Evolutionary conservation across 2,113 vertebrate species (phyloP).

Genomic region (Strix aluco): DNA sequence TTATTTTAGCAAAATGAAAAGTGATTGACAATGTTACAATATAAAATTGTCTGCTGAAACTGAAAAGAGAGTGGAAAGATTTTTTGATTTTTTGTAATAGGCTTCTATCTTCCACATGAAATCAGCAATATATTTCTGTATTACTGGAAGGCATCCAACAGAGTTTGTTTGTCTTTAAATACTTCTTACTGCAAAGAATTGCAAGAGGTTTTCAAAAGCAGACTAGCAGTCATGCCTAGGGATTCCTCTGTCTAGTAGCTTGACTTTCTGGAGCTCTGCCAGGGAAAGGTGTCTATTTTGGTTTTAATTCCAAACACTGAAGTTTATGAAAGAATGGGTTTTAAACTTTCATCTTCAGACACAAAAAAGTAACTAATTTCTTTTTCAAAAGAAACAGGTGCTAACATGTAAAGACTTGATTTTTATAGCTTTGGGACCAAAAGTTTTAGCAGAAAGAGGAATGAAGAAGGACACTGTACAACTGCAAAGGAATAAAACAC

Average conservation of each 20-base stretch:
- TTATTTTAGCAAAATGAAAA: neutral
- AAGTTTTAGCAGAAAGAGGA: neutral
- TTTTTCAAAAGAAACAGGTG: neutral
- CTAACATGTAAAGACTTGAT: neutral
- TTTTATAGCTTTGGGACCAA: neutral
- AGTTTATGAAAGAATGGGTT: neutral
- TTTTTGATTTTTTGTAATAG: neutral
- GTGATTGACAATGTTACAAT: neutral
- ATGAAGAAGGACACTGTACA: neutral
- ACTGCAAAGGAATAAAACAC: neutral
- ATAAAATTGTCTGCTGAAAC: neutral
- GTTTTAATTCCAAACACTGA: neutral
- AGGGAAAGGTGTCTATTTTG: neutral
- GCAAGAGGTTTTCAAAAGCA: neutral
- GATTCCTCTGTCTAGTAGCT: neutral
- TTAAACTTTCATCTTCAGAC: neutral
- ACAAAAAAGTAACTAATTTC: neutral
- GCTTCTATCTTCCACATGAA: neutral
- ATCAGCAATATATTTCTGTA: neutral
- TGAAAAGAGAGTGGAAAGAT: neutral
- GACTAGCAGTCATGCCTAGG: neutral
- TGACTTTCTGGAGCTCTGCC: neutral
- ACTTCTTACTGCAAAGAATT: neutral
- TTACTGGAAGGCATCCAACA: neutral
- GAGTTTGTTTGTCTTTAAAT: neutral